These are phyloP conservation scores for Syngnathus typhle DNA, from an alignment of 2,113 vertebrate genomes.

Conservation along the genomic window DNA sequence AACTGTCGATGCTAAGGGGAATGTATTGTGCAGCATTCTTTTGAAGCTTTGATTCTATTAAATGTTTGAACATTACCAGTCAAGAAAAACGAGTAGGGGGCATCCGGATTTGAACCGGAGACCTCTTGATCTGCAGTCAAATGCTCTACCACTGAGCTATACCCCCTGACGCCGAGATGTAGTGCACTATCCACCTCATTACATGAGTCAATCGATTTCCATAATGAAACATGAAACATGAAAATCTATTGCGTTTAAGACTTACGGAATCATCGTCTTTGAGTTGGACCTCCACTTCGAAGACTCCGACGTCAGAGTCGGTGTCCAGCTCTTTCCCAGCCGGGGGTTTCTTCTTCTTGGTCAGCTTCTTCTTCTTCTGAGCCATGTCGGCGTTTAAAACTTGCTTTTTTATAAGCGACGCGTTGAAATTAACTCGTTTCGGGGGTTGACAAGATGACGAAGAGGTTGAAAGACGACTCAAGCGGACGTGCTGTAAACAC, in stretches of 20 bases:
- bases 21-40: too few relatives aligned
- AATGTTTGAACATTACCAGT: too few relatives aligned
- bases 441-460: too few relatives aligned
- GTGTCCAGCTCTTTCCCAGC: conserved; percentile 48
- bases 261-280: conserved; percentile 65
- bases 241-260: neutral
- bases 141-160: conserved; percentile 80
- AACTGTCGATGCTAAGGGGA: too few relatives aligned
- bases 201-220: too few relatives aligned
- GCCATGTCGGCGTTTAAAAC: conserved; percentile 54
- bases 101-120: conserved; percentile 21
- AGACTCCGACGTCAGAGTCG: conserved; percentile 67
- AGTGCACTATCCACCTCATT: too few relatives aligned
- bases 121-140: conserved; percentile 60
- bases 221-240: too few relatives aligned
- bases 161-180: conserved; percentile 7
- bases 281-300: conserved; percentile 60
- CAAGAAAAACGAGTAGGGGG: neutral
- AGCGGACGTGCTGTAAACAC: conserved; percentile 63
- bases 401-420: neutral
- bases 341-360: conserved; percentile 61
- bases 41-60: too few relatives aligned
- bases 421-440: neutral
- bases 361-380: conserved; percentile 69
- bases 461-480: neutral